Base-by-base conservation (phyloP, 2,113 vertebrate species). In the Chionomys nivalis region DNA sequence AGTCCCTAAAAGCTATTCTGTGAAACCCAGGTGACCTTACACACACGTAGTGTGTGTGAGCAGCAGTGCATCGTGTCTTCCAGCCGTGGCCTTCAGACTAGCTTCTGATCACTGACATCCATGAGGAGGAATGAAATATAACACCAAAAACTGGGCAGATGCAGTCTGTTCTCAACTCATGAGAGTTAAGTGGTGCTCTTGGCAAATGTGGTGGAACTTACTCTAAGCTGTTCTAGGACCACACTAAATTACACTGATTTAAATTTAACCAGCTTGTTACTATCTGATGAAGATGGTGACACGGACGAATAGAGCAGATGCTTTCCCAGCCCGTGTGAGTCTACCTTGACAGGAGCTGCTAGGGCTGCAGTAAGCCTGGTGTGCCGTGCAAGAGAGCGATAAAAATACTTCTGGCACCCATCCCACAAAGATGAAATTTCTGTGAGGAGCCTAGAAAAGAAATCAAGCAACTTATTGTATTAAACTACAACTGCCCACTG, bases 371-470 rank as follows among this genome's bases (percentile, higher is more conserved):
- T 98, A 87, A 99, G 98, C 47, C 98, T 98, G 2, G 98, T 98
- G 70, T 99, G 99, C 76, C 99, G 98, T 55, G 99, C 99, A 97
- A 99, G 99, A 0, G 99, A 99, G 11, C 98, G 99, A 96, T 99
- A 99, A 97, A 99, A 99, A 95, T 99, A 99, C 95, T 99, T 99
- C 98, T 99, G 99, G 98, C 99, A 99, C 42, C 99, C 99, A 31
- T 99, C 99, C 99, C 99, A 99, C 0, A 99, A 98, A 17, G 98
- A 98, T 7, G 98, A 93, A 95, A 99, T 98, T 98, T 99, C 99
- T 68, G 98, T 86, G 63, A 99, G 98, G 93, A 99, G 98, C 97
- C 99, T 99, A 75, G 79, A 66, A 98, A 90, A 94, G 68, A 97
- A 91, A 78, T 76, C 28, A 87, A 52, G 83, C 73, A 12, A 70